phyloP scores from a whole-genome alignment of 2,797 vertebrate species.

The Sebastes elongatus region DNA sequence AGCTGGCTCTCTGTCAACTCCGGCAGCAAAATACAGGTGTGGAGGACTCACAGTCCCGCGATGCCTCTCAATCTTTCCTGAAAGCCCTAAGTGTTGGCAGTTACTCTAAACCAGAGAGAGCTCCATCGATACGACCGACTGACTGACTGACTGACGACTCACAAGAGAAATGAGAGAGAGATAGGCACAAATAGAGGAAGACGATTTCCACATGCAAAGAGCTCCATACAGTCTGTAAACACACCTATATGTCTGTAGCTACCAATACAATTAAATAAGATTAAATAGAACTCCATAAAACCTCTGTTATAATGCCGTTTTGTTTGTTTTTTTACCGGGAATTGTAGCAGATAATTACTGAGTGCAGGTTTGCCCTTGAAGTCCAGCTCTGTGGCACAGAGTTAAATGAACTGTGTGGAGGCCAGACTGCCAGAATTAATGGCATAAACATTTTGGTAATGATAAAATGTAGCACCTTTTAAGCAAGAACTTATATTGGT shows the following conservation, averaged over 20 bases:
- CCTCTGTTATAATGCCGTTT: not conserved
- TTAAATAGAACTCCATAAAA: not conserved
- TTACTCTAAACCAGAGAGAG: slow-evolving; percentile 53
- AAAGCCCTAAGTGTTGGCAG: slow-evolving; percentile 67
- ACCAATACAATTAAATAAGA: not conserved
- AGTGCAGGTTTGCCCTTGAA: not conserved
- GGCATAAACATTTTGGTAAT: not conserved
- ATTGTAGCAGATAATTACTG: not conserved
- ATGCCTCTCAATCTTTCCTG: slow-evolving; percentile 60
- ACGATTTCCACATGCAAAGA: not conserved
- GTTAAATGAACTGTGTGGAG: not conserved
- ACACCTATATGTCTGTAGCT: not conserved
- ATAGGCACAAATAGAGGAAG: not conserved
- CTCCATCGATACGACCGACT: slow-evolving; percentile 37
- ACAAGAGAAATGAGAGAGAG: slow-evolving; percentile 29
- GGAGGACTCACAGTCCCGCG: slow-evolving; percentile 35
- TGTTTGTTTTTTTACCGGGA: not conserved
- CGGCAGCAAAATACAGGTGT: slow-evolving; percentile 42
- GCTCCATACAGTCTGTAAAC: not conserved
- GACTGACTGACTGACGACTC: slow-evolving; percentile 25
- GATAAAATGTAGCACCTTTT: not conserved
- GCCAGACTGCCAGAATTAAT: not conserved
- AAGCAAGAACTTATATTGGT: not conserved
- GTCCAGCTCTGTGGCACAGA: not conserved
- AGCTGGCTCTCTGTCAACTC: slow-evolving; percentile 43